Evolutionary conservation across 2,113 vertebrate genomes (phyloP).

Genomic region (Spheniscus mendiculus): DNA sequence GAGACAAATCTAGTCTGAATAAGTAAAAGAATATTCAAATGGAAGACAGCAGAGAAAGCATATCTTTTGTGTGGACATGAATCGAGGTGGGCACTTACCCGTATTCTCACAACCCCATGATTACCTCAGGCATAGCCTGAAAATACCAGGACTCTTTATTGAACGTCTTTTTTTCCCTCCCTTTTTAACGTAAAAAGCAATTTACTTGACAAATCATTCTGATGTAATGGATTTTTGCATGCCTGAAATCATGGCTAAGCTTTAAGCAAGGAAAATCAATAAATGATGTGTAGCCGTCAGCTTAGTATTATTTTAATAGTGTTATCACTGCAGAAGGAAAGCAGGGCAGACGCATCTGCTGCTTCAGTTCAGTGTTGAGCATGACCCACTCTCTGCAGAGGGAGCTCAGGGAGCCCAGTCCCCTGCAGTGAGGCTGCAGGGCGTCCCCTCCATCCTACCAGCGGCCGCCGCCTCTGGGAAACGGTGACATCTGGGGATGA

Average conservation of each 20-base stretch:
- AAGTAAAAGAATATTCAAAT: not conserved
- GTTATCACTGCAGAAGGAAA: not conserved
- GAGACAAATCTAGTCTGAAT: not conserved
- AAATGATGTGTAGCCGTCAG: not conserved
- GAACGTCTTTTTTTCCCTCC: not conserved
- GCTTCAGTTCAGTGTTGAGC: not conserved
- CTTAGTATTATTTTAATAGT: not conserved
- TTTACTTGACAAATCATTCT: not conserved
- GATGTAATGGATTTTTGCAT: not conserved
- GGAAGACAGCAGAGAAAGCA: not conserved
- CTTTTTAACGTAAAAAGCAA: conserved; percentile 3
- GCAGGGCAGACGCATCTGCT: not conserved
- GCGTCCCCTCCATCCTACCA: not conserved
- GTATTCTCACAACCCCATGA: not conserved
- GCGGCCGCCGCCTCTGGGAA: not conserved
- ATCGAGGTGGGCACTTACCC: not conserved
- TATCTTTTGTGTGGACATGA: not conserved
- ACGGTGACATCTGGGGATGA: not conserved
- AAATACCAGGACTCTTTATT: not conserved
- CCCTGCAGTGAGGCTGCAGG: not conserved
- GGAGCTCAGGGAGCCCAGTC: not conserved
- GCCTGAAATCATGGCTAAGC: not conserved
- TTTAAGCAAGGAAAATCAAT: conserved; percentile 28
- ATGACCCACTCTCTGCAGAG: not conserved
- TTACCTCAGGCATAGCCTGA: not conserved